These are phyloP conservation scores for Meriones unguiculatus DNA, from an alignment of 2,113 vertebrate genomes.

Conservation along the genomic window DNA sequence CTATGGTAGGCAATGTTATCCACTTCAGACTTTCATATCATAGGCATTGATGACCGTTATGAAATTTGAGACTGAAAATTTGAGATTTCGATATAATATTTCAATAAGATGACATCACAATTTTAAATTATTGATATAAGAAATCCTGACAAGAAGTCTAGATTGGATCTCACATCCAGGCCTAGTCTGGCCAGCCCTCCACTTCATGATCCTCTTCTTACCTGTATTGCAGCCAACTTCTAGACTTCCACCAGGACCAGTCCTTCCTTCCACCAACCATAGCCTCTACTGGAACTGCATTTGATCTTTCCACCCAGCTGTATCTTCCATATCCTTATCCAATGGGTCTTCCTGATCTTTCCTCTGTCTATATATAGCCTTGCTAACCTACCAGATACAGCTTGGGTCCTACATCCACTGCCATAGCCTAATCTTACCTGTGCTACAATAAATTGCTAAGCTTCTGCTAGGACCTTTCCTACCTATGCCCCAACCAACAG, in stretches of 20 bases:
- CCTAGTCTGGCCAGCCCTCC: not conserved
- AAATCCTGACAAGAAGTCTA: not conserved
- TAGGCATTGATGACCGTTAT: not conserved
- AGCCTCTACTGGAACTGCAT: not conserved
- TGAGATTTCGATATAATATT: not conserved
- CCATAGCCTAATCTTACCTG: not conserved
- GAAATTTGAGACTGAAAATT: not conserved
- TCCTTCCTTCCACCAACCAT: not conserved
- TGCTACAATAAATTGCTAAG: not conserved
- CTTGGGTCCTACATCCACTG: not conserved
- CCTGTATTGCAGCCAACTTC: not conserved
- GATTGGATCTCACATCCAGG: not conserved
- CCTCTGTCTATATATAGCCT: not conserved
- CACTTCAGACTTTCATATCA: not conserved
- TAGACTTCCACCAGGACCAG: not conserved
- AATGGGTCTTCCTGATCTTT: not conserved
- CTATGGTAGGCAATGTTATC: not conserved
- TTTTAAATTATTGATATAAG: not conserved
- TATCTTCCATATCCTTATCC: not conserved
- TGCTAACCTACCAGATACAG: not conserved
- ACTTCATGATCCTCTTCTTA: no score
- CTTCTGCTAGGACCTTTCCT: not conserved
- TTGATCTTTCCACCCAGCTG: not conserved
- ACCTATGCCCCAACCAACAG: not conserved
- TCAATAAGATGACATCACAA: not conserved